Conservation (phyloP, 2,797 vertebrate genomes). For the Cygnus olor region DNA sequence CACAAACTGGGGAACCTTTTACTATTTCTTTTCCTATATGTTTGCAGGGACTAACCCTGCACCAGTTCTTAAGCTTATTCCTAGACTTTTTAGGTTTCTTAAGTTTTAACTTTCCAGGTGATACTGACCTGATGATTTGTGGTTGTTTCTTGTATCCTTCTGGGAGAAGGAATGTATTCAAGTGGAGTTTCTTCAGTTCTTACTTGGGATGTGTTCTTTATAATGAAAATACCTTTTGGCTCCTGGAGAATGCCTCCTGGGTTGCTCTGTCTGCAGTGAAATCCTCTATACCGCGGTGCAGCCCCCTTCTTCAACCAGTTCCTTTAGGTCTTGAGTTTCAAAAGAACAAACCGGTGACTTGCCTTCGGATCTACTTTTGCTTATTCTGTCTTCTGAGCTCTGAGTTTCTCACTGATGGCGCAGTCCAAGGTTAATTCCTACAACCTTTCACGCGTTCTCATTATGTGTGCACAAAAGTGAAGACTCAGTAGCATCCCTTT, state of each 20-base stretch:
- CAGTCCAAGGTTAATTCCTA: slow-evolving; percentile 24
- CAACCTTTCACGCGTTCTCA: not conserved
- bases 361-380: not conserved
- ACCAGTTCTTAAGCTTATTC: not conserved
- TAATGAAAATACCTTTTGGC: not conserved
- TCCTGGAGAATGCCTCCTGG: not conserved
- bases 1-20: not conserved
- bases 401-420: not conserved
- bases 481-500: not conserved
- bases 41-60: not conserved
- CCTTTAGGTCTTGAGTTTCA: not conserved
- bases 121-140: not conserved
- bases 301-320: not conserved
- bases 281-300: not conserved
- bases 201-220: not conserved
- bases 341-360: not conserved
- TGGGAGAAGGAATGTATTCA: fast-evolving
- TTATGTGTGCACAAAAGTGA: not conserved
- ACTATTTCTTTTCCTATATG: not conserved
- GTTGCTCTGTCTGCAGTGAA: not conserved
- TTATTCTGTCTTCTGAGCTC: not conserved
- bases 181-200: not conserved
- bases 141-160: not conserved
- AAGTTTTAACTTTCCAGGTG: not conserved
- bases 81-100: not conserved